A percentile compares a stretch with the other conserved stretches of the same genome.
phyloP scores from a whole-genome alignment of 1,140 invertebrate species.

The Drosophila nigrodunni region DNA sequence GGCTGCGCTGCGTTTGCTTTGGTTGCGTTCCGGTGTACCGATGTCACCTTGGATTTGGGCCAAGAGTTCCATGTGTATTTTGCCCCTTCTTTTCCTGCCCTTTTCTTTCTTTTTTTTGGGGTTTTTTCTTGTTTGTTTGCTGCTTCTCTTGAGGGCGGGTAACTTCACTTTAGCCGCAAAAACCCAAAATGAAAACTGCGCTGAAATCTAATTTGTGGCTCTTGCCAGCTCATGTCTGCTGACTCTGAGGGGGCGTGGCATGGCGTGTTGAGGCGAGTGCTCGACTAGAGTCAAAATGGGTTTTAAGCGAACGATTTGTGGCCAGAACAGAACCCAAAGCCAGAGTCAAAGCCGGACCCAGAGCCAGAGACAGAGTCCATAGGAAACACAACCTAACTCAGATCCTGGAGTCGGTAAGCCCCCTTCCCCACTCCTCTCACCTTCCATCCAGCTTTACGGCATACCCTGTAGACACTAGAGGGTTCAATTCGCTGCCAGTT shows the following conservation, averaged over 20 bases:
- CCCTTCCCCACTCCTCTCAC: background rate
- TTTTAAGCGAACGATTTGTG: conserved; percentile 75
- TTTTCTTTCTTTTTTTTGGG: conserved; percentile 2
- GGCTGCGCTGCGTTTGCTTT: conserved; percentile 41
- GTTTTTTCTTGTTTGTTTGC: background rate
- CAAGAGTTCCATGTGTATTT: conserved; percentile 8
- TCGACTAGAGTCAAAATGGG: conserved; percentile 64
- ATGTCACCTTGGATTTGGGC: conserved; percentile 66
- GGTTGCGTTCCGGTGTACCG: conserved; percentile 40
- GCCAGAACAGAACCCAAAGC: conserved; percentile 33
- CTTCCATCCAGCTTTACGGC: background rate
- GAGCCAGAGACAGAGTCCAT: conserved; percentile 12
- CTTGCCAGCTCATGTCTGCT: conserved; percentile 28
- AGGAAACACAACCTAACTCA: conserved; percentile 7
- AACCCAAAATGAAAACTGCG: conserved; percentile 65
- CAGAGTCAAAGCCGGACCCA: conserved; percentile 3
- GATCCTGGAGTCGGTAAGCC: background rate
- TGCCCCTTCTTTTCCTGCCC: background rate
- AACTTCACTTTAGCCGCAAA: conserved; percentile 19
- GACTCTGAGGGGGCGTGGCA: conserved; percentile 34
- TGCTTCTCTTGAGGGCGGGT: conserved; percentile 4
- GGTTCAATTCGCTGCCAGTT: conserved; percentile 36
- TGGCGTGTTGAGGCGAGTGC: conserved; percentile 6
- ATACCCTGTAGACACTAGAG: background rate
- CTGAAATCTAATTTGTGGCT: conserved; percentile 76